Conservation (phyloP, 2,888 invertebrate genomes). For the Noctua janthe region DNA sequence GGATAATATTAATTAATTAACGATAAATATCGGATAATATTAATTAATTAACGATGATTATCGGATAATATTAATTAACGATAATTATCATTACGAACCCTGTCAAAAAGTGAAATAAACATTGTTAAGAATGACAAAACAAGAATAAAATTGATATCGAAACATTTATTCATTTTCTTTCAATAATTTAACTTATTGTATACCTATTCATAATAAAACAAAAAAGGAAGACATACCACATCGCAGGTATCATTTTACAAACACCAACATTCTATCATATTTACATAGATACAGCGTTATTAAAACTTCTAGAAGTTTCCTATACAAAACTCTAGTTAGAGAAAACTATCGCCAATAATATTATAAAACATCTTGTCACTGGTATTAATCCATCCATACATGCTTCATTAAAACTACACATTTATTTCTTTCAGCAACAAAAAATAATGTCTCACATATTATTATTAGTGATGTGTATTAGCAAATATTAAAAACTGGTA, state of each 20-base stretch:
- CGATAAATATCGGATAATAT: background rate
- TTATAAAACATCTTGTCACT: conserved; percentile 59
- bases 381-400: conserved; percentile 53
- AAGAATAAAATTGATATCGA: conserved; percentile 76
- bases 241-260: conserved; percentile 77
- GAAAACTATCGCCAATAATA: conserved; percentile 54
- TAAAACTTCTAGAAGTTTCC: conserved; percentile 58
- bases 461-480: conserved; percentile 39
- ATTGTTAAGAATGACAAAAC: conserved; percentile 18
- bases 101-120: background rate
- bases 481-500: conserved; percentile 49
- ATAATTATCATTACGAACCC: background rate
- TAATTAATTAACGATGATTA: too few species aligned
- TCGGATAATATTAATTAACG: too few species aligned
- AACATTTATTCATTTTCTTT: conserved; percentile 88
- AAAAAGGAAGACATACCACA: conserved; percentile 88
- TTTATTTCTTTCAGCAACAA: conserved; percentile 24
- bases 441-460: conserved; percentile 33
- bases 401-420: conserved; percentile 51
- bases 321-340: conserved; percentile 51
- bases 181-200: conserved; percentile 89
- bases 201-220: conserved; percentile 86
- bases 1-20: background rate
- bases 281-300: conserved; percentile 83
- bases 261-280: conserved; percentile 84